Evolutionary conservation across 2,888 invertebrate species (phyloP), one percentile per base, ranked within the genome.

Genomic region (Labia minor): DNA sequence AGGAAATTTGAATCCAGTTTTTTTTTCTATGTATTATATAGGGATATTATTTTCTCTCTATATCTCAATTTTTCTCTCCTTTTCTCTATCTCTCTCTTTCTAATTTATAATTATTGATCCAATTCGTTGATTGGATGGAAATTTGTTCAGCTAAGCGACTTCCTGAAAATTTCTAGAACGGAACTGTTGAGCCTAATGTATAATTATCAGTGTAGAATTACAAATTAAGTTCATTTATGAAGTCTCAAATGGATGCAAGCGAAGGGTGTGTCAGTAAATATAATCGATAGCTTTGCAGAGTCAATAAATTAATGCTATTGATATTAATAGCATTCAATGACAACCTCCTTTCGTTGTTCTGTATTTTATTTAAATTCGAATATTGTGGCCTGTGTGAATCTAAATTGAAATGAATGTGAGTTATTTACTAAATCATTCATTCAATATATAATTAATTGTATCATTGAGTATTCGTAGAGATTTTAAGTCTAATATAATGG

Each of bases 201-300:
- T 49, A 49, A 49, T 49, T 14, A 49, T 49, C 49, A 49, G 49
- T 49, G n/a, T 49, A 49, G 49, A 49, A 49, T 49, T 49, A 49
- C 49, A 49, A 49, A 49, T 49, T 49, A 49, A 49, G 49, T 49
- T 49, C 49, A 49, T 49, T 49, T 49, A 49, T 49, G 49, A 49
- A 49, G 49, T 49, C 49, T 49, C 49, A 4, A 49, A 49, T 49
- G 49, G 49, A 49, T 49, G 49, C 49, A 49, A n/a, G 49, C 49
- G 49, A 49, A 49, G 49, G 49, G 49, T 49, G 49, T 49, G 49
- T 49, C 49, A 49, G 49, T 49, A 49, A 49, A 49, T 49, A 49
- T 49, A 49, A 49, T 49, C 49, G 49, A 49, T 49, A 49, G 49
- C 49, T 49, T 49, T 49, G 49, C 49, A 49, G 14, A 49, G 49